Base-by-base conservation (phyloP, 2,888 invertebrate species). In the Brachylomia viminalis region DNA sequence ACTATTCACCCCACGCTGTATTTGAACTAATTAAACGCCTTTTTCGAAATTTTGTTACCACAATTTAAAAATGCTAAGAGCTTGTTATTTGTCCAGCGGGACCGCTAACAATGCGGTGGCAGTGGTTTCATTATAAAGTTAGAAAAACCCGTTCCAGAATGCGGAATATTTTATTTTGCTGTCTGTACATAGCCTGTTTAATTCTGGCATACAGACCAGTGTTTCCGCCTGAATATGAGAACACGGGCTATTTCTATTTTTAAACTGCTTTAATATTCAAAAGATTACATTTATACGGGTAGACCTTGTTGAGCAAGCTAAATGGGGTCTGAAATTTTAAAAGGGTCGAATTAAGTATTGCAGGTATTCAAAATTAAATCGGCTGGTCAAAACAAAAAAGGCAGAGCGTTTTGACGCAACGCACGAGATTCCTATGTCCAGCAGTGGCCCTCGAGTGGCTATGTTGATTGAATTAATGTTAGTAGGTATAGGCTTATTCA, bases 81-180 rank as follows among this genome's bases (percentile, higher is more conserved):
- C 74, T 79, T 69, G 77, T 87, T 87, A 82, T 87, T 88, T 79
- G 79, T 83, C 82, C 54, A 61, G 30, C 56, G 73, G 33, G 38
- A 52, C 61, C 45, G 75, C 75, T 73, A 77, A 79, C 83, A 81
- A 84, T 75, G 83, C 72, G 54, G 64, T 59, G 61, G 67, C 79
- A 5, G 38, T 38, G 38, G 38, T 38, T 86, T 87, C 77, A 87
- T 89, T 83, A 84, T 79, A 83, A 88, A 87, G 87, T 87, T 85
- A 72, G 17, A 75, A 82, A 87, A 85, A 77, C 70, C 56, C 70
- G 64, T 70, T 79, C 68, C 67, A 65, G 56, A 67, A 56, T 56
- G 62, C 30, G 27, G 68, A 75, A 82, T 84, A 82, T 82, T 87
- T 86, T 80, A 80, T 82, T 84, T 62, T n/a, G 13, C 11, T 58